Base-by-base conservation (phyloP, 2,888 invertebrate genomes). In the Biston betularia region DNA sequence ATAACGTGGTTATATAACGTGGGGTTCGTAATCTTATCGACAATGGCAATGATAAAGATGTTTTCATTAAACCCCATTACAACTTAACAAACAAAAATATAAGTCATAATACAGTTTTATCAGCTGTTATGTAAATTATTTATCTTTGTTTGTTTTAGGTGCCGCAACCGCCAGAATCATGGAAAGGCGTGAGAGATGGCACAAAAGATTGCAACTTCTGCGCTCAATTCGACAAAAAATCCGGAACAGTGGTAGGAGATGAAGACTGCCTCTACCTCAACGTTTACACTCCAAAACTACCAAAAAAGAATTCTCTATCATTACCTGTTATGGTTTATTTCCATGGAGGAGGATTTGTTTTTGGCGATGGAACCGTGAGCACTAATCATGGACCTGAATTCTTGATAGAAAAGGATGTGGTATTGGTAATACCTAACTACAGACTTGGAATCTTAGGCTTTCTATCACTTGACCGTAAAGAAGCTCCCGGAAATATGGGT, bases 251-350 rank as follows among this genome's bases (percentile, higher is more conserved):
- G 24, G 86, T 94, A 52, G 95, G 95, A 24, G 89, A 91, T 72
- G 95, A 95, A 78, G 95, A 95, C 79, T 97, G 96, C 71, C 89
- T 97, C 7, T 96, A 95, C 75, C 82, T 97, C 33, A 97, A 97
- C 81, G 95, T 97, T 0, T 96, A 95, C 78, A 95, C 95, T 15
- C 95, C 96, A 0, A 89, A 82, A 67, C 76, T 94, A 69, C 86
- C 88, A 0, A 56, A 77, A 9, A 66, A 72, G 33, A 73, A 69
- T 11, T 52, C 68, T 8, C 38, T 70, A 11, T 71, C 73, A 5
- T 69, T 87, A 8, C 92, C 94, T 2, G 93, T 94, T 0, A 94
- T 94, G 93, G 88, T 94, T 1, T 93, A 86, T 68, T 74, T 92
- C 9, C 94, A 94, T 68, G 94, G 94, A 24, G 94, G 94, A 6